Conservation (phyloP, 2,113 vertebrate species). For the Pagrus major region DNA sequence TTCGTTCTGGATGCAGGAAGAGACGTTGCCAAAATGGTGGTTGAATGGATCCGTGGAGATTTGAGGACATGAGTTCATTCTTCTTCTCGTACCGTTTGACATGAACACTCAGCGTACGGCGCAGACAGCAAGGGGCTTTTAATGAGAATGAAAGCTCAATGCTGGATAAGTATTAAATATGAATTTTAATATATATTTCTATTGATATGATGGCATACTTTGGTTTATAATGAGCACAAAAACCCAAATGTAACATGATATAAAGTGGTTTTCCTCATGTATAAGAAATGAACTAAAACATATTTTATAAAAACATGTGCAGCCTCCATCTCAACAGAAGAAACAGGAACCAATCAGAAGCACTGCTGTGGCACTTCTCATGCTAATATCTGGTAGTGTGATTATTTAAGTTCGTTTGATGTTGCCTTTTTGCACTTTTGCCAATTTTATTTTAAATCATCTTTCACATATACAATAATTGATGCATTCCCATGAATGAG, state of each 20-base stretch:
- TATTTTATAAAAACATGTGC: not conserved
- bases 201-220: not conserved
- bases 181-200: not conserved
- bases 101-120: not conserved
- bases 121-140: not conserved
- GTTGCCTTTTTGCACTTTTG: not conserved
- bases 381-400: not conserved
- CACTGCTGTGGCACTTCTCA: not conserved
- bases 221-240: not conserved
- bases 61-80: conserved; percentile 74
- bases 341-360: not conserved
- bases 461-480: not conserved
- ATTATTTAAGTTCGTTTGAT: not conserved
- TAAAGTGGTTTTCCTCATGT: not conserved
- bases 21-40: conserved; percentile 89
- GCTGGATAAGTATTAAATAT: not conserved
- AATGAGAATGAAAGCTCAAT: not conserved
- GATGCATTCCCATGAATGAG: not conserved
- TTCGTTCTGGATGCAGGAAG: conserved; percentile 88
- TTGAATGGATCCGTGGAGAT: conserved; percentile 86
- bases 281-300: not conserved
- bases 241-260: not conserved
- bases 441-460: not conserved
- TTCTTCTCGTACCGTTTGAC: not conserved
- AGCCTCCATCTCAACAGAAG: not conserved